Base-by-base conservation (phyloP, 2,797 vertebrate genomes). In the Xerus rutilus region DNA sequence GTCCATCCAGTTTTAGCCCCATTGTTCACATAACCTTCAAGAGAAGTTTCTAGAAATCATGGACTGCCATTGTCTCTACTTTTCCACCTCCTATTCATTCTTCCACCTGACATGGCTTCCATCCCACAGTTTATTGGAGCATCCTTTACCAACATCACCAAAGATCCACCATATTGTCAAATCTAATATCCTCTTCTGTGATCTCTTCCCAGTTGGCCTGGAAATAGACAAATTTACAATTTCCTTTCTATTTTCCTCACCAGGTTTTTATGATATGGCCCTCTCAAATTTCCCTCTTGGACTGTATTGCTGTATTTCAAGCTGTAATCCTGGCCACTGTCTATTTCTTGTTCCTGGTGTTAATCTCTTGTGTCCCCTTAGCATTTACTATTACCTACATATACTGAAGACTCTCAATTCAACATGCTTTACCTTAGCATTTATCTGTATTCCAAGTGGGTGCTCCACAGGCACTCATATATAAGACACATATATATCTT, bases 31-130 rank as follows among this genome's bases (percentile, higher is more conserved):
- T 47, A 86, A 21, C 32, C 92, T 92, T 86, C 17, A 83, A 86
- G 32, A 95, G 85, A 95, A 86, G 1, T 45, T 77, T 35, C 69
- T 72, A 67, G 47, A 92, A 94, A 76, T 62, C 57, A 83, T 65
- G 18, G 39, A n/a, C 32, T 65, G 6, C 57, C 45, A 17, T 62
- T 64, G 47, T 84, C 62, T 86, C 65, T 45, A 47, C 18, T 54
- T 74, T 25, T 21, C 57, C 13, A 72, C 8, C 6, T 76, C 35
- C 57, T 7, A 8, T 77, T 74, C 86, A 62, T 43, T 88, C 15
- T 73, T 83, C 18, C 47, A 45, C n/a, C 2, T 39, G 28, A 67
- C 86, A 81, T 89, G 47, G 54, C 47, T 92, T 82, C 65, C 12
- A 78, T 73, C 64, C 76, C 74, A 81, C n/a, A 85, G 59, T 17